Percentiles rank a stretch among this genome's conserved stretches.
These are phyloP conservation scores for Phrynosoma blainvillii DNA, from an alignment of 2,113 vertebrate genomes.

Conservation along the genomic window DNA sequence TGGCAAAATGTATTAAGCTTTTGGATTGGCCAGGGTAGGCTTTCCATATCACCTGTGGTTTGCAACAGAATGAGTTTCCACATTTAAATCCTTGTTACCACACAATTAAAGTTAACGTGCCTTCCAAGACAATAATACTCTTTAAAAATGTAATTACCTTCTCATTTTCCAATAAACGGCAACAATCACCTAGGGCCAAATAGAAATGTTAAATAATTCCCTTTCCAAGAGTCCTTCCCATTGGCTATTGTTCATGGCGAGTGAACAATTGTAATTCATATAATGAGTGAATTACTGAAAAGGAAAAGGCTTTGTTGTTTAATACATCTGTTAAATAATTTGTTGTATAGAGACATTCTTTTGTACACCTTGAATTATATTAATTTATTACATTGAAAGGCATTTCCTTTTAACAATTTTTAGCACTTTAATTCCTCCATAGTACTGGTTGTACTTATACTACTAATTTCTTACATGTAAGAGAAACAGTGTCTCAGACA, in stretches of 20 bases:
- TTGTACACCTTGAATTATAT: constrained; percentile 15
- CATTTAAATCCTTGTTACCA: constrained; percentile 13
- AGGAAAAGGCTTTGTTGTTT: constrained; percentile 19
- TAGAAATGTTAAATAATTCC: constrained; percentile 26
- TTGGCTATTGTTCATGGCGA: constrained; percentile 18
- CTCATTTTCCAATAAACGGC: constrained; percentile 28
- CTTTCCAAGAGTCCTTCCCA: constrained; percentile 23
- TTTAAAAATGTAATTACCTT: constrained; percentile 13
- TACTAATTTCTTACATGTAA: neutral
- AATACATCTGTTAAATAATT: constrained; percentile 17
- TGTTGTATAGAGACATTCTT: constrained; percentile 5
- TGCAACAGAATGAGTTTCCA: constrained; percentile 13
- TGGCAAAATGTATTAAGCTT: no score
- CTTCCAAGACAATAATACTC: constrained; percentile 8
- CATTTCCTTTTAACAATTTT: neutral
- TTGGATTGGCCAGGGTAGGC: no score
- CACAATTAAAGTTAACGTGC: constrained; percentile 21
- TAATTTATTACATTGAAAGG: constrained; percentile 28
- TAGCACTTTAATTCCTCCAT: neutral
- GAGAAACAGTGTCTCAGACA: neutral
- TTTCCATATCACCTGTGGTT: neutral
- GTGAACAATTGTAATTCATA: constrained; percentile 7
- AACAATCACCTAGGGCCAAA: constrained; percentile 28
- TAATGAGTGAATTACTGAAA: neutral
- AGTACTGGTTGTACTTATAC: neutral